Base-by-base conservation (phyloP, 2,888 invertebrate species). In the Portevinia maculata region DNA sequence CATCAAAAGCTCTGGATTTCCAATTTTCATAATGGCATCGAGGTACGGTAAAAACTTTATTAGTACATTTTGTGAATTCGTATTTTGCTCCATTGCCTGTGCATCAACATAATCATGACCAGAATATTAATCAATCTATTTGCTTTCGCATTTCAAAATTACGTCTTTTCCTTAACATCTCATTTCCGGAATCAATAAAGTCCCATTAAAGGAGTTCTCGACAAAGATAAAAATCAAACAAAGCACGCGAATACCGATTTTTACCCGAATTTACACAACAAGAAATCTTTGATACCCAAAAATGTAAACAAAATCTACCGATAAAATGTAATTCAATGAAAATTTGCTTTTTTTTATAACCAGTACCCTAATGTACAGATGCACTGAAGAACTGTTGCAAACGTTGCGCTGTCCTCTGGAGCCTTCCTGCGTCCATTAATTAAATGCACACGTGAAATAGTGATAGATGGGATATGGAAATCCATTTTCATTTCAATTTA, bases 291-390 rank as follows among this genome's bases (percentile, higher is more conserved):
- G 8, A 60, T 70, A 70, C 50, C 55, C 67, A 75, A 79, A 39
- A 62, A 67, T 44, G 19, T 19, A 52, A 21, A 53, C 52, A 44
- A 75, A 79, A 65, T 59, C 81, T 81, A 81, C 81, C 81, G 76
- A 71, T 60, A 70, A 70, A 81, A 57, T 64, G 46, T 59, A 70
- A 65, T 79, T 84, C 59, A 76, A 84, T 84, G 62, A 69, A 39
- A 65, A 46, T 44, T 76, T 71, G 13, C 70, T 85, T 86, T 87
- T 87, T 88, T 87, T 85, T 86, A 83, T 85, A 89, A 89, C 89
- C 89, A 90, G 89, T 90, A 90, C 90, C 90, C 90, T 89, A 90
- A 89, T 87, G 86, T 88, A 87, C 86, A 88, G 85, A 86, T 87
- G 87, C 86, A 84, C 75, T 85, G 79, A 79, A 84, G 84, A 81